Evolutionary conservation across 2,797 vertebrate species (phyloP).

Genomic region (Glyptemys insculpta): DNA sequence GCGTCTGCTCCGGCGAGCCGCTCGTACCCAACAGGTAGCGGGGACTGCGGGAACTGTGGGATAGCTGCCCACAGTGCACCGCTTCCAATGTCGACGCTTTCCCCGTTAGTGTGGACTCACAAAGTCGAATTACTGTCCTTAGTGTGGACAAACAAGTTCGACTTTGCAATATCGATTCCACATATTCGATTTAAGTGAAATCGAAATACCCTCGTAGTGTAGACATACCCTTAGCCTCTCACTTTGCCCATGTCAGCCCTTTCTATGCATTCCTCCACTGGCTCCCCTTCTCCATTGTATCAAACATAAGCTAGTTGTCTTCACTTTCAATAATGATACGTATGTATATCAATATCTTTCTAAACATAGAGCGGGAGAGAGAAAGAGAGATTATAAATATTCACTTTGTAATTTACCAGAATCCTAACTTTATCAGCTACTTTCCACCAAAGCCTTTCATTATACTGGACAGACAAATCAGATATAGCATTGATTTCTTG

Average conservation of each 20-base stretch:
- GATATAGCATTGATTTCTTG: neutral
- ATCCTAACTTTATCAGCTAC: neutral
- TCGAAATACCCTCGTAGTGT: too few relatives aligned
- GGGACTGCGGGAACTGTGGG: too few relatives aligned
- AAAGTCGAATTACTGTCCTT: too few relatives aligned
- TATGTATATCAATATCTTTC: neutral
- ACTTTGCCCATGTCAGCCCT: conserved; percentile 28
- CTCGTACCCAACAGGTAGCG: too few relatives aligned
- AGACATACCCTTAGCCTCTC: too few relatives aligned
- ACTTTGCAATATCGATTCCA: too few relatives aligned
- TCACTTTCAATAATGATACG: neutral
- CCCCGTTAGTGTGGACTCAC: too few relatives aligned
- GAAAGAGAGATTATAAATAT: neutral
- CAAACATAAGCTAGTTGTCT: neutral
- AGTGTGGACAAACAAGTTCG: too few relatives aligned
- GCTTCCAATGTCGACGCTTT: too few relatives aligned
- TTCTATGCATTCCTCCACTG: conserved; percentile 25
- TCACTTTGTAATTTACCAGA: neutral
- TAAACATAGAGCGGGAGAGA: neutral
- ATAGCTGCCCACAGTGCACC: too few relatives aligned
- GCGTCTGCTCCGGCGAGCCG: too few relatives aligned
- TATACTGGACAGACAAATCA: neutral
- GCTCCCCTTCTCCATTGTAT: conserved; percentile 9
- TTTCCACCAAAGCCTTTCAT: neutral
- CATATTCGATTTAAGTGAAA: too few relatives aligned